Percentiles rank a stretch among this genome's conserved stretches.
Evolutionary conservation across 2,113 vertebrate genomes (phyloP).

Genomic region (Neolamprologus tretocephalus): DNA sequence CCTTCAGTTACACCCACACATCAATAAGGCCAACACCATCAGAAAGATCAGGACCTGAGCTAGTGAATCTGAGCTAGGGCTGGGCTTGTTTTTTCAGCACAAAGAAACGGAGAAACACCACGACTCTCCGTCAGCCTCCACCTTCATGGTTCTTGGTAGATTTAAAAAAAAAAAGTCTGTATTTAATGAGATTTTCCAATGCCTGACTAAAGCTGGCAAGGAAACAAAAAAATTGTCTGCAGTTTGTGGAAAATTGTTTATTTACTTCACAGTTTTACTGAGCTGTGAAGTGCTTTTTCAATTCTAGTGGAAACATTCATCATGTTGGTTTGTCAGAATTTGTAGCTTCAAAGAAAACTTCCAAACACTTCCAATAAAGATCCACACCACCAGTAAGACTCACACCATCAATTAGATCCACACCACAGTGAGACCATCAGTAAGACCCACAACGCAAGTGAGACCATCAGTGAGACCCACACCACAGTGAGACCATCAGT

Average conservation of each 20-base stretch:
- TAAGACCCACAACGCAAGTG: fast-evolving
- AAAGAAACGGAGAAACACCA: neutral
- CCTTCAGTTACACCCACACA: neutral
- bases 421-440: fast-evolving
- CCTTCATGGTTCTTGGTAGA: neutral
- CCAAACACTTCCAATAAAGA: neutral
- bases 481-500: fast-evolving
- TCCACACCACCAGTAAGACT: neutral
- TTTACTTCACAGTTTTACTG: neutral
- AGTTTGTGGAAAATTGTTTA: too few relatives aligned
- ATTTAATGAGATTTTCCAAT: too few relatives aligned
- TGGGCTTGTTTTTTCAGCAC: neutral
- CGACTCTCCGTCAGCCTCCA: neutral
- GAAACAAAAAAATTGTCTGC: too few relatives aligned
- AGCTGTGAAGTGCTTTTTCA: neutral
- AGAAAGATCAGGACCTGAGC: neutral
- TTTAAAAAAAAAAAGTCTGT: too few relatives aligned
- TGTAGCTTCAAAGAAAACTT: neutral
- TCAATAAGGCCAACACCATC: neutral
- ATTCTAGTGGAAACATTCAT: neutral
- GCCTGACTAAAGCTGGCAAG: too few relatives aligned
- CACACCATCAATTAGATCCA: neutral
- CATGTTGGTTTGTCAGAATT: neutral
- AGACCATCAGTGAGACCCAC: too few relatives aligned
- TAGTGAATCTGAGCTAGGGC: neutral